phyloP scores from a whole-genome alignment of 2,888 invertebrate species.

The Aricia artaxerxes region DNA sequence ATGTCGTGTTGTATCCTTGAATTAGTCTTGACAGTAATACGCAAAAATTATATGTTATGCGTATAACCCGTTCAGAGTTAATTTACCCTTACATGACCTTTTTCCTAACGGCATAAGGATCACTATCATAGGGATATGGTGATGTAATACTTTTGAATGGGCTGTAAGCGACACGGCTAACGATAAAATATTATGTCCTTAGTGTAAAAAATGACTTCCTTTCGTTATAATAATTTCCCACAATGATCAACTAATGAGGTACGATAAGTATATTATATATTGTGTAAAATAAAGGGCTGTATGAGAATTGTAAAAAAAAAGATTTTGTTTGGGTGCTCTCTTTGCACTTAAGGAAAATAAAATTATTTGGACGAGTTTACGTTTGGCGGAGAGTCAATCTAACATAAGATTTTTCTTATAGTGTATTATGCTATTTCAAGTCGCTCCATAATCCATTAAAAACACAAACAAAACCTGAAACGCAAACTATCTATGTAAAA shows the following conservation, averaged over 20 bases:
- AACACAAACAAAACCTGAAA: not conserved
- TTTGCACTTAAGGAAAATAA: not conserved
- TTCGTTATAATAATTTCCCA: conserved; percentile 12
- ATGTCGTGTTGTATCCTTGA: conserved; percentile 32
- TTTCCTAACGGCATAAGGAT: not conserved
- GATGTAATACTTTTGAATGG: not conserved
- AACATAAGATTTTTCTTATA: not conserved
- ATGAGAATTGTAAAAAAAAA: no score
- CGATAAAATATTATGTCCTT: conserved; percentile 55
- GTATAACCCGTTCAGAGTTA: conserved; percentile 18
- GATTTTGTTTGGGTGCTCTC: no score
- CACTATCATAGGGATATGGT: not conserved
- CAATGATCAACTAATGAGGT: not conserved
- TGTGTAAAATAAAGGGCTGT: not conserved
- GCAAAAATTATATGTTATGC: conserved; percentile 52
- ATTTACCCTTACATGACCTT: not conserved
- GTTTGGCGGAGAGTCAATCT: not conserved
- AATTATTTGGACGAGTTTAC: not conserved
- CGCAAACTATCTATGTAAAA: not conserved
- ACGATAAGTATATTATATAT: not conserved
- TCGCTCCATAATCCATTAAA: no score
- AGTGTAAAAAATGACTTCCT: conserved; percentile 40
- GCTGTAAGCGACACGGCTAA: conserved; percentile 52
- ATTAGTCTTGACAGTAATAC: conserved; percentile 50
- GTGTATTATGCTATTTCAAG: no score